Percentiles rank a stretch among this genome's conserved stretches.
These are phyloP conservation scores for Phycodurus eques DNA, from an alignment of 2,113 vertebrate species.

Conservation along the genomic window DNA sequence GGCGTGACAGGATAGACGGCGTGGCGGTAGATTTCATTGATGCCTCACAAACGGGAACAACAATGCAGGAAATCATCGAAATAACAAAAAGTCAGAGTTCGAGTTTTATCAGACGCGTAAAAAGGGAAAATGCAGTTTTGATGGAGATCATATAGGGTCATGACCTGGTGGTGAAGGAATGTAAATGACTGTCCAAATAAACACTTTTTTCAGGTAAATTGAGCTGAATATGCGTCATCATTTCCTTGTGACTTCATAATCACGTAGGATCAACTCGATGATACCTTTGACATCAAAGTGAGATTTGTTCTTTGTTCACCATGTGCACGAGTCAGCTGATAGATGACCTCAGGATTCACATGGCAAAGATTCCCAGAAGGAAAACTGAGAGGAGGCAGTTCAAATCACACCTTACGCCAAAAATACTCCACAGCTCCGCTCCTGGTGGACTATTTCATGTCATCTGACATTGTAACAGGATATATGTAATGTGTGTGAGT, in stretches of 20 bases:
- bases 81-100: background rate
- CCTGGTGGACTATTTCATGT: conserved; percentile 24
- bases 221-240: background rate
- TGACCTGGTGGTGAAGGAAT: background rate
- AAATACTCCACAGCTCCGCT: conserved; percentile 24
- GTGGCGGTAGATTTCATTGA: conserved; percentile 32
- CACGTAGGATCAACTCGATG: background rate
- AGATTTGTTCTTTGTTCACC: background rate
- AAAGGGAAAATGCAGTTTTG: background rate
- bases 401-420: conserved; percentile 27
- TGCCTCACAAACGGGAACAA: conserved; percentile 18
- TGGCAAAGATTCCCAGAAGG: conserved; percentile 7
- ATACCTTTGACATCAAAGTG: background rate
- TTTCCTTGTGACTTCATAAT: background rate
- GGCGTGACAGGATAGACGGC: conserved; percentile 65
- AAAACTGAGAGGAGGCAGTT: conserved; percentile 19
- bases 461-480: conserved; percentile 13
- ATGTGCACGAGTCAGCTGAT: background rate
- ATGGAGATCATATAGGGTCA: background rate
- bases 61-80: conserved; percentile 2
- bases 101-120: background rate
- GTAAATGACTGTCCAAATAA: background rate
- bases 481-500: background rate
- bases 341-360: conserved; percentile 6
- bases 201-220: background rate